Percentiles rank a stretch among this genome's conserved stretches.
These are phyloP conservation scores for Mastigias papua DNA, from an alignment of 30 jellyfish, hydroid and myxozoan genomes.

Conservation along the genomic window DNA sequence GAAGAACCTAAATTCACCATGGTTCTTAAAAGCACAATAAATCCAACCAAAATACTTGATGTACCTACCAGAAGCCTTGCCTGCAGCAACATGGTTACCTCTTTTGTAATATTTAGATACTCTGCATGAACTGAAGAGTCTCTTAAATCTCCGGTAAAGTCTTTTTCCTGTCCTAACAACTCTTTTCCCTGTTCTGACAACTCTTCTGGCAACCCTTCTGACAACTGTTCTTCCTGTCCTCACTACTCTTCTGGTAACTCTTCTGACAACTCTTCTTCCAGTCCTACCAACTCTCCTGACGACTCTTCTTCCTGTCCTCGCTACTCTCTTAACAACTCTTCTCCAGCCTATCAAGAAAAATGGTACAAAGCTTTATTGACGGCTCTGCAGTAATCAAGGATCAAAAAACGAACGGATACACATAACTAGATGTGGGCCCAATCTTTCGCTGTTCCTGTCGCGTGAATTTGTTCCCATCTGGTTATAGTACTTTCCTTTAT, in stretches of 20 bases:
- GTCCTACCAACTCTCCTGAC: not conserved
- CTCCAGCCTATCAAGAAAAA: not conserved
- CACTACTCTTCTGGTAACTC: not conserved
- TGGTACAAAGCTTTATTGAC: not conserved
- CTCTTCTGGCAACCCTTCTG: slow-evolving; percentile 18
- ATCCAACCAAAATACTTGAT: not conserved
- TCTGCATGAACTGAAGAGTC: not conserved
- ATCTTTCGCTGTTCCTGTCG: not conserved
- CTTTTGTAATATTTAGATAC: not conserved
- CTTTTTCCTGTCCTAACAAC: not conserved
- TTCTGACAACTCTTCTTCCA: slow-evolving; percentile 9
- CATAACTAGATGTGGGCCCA: not conserved
- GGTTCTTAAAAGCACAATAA: not conserved
- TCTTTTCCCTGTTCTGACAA: not conserved
- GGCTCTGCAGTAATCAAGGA: not conserved
- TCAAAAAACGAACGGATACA: not conserved
- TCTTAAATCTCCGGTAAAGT: not conserved
- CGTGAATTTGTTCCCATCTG: too few relatives aligned
- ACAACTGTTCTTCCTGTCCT: too few relatives aligned
- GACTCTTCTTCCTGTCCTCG: not conserved
- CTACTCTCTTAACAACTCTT: not conserved
- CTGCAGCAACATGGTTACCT: slow-evolving; percentile 11
- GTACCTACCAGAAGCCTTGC: slow-evolving; percentile 6
- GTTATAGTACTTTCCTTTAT: too few relatives aligned
- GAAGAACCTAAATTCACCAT: too few relatives aligned